Evolutionary conservation across 2,888 invertebrate genomes (phyloP), one percentile per base, ranked within the genome.

Genomic region (Pterobdella sp.): DNA sequence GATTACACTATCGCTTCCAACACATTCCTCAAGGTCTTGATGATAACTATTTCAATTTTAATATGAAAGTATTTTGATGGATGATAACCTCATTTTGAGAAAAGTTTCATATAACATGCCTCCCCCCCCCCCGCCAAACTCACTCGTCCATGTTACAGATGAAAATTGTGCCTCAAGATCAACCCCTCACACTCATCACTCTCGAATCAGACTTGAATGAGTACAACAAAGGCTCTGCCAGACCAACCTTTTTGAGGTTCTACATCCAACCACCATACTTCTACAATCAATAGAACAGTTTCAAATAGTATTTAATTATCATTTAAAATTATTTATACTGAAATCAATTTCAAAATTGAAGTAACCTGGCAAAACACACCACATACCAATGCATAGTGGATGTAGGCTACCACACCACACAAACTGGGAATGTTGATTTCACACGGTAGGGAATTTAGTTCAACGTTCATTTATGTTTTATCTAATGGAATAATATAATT

Each of bases 171-270:
- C n/a, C 60, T 3, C 4, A 7, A 22, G 26, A 7, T 26, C 60
- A 56, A n/a, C 10, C 60, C 4, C 60, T 56, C n/a, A 56, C 60
- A 4, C 60, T 56, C 60, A 56, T 56, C n/a, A 56, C 60, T 26
- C 60, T 56, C 60, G 26, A 56, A 22, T 4, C n/a, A 22, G 26
- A 22, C n/a, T 26, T 56, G n/a, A 26, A 4, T 26, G 26, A 56
- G n/a, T 56, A 26, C n/a, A 56, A 56, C 60, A 22, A 56, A 3
- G 60, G 60, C 4, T 26, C 60, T 14, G 7, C 10, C 60, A 56
- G 26, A 22, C n/a, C 60, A 26, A 56, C 4, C 18, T 26, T 56
- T 22, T 56, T 56, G n/a, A 56, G n/a, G 60, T 56, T 14, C 7
- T 14, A 42, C 49, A 42, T 14, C 7, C 49, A 42, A 42, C 49